These are phyloP conservation scores for Sylvietta virens DNA, from an alignment of 2,113 vertebrate species.

Conservation along the genomic window DNA sequence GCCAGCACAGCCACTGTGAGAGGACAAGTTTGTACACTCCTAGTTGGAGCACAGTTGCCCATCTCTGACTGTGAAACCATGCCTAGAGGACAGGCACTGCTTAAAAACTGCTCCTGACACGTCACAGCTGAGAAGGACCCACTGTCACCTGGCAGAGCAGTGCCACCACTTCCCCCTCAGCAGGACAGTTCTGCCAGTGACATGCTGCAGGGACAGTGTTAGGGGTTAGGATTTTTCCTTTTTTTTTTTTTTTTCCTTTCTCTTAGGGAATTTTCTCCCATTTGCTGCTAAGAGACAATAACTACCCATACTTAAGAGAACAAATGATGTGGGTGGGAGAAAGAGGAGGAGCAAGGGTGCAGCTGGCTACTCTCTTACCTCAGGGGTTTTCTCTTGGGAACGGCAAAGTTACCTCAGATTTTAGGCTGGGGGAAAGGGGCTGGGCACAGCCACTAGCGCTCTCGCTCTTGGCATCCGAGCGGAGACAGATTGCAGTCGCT, in stretches of 20 bases:
- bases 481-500: neutral
- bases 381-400: neutral
- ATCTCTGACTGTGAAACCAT: neutral
- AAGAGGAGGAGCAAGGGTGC: neutral
- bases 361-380: neutral
- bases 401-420: neutral
- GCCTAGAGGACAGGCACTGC: neutral
- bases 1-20: fast-evolving
- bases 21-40: fast-evolving
- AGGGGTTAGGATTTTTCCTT: neutral
- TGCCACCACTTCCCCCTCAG: neutral
- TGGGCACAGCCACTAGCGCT: fast-evolving
- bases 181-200: neutral
- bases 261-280: neutral
- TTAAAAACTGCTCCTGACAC: neutral
- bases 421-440: too few relatives aligned
- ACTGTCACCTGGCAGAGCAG: fast-evolving
- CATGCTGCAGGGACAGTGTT: neutral
- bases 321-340: neutral
- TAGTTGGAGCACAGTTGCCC: neutral
- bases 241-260: neutral
- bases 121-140: neutral
- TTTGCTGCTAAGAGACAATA: neutral
- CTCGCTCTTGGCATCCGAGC: fast-evolving
- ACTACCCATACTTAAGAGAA: neutral